Conservation (phyloP, 2,113 vertebrate species). For the Actinemys pallida region DNA sequence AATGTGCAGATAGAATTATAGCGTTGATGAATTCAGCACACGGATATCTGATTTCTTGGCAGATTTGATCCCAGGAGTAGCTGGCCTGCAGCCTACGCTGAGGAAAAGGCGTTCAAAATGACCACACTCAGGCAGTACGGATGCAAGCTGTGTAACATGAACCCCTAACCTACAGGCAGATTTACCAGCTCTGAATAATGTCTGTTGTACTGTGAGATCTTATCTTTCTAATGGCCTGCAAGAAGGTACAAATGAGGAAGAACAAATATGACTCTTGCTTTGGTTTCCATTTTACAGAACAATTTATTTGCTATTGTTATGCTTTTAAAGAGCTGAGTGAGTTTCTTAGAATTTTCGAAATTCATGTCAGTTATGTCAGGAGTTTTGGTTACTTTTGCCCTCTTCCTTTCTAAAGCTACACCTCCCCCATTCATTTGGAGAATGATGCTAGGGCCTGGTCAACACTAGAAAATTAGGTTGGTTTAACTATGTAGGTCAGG, state of each 20-base stretch:
- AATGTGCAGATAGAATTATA: slow-evolving; percentile 47
- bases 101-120: slow-evolving; percentile 58
- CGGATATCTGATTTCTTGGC: slow-evolving; percentile 72
- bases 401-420: not conserved
- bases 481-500: not conserved
- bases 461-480: not conserved
- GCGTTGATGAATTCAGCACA: slow-evolving; percentile 55
- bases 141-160: slow-evolving; percentile 44
- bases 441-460: not conserved
- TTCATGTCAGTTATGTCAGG: not conserved
- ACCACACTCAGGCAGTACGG: slow-evolving; percentile 34
- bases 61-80: slow-evolving; percentile 49
- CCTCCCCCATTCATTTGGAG: not conserved
- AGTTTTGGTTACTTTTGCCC: not conserved
- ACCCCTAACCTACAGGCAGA: slow-evolving; percentile 60
- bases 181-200: slow-evolving; percentile 74
- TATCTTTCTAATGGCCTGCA: slow-evolving; percentile 65
- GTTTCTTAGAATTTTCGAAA: slow-evolving; percentile 1
- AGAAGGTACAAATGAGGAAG: slow-evolving; percentile 51
- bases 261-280: slow-evolving; percentile 55
- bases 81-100: slow-evolving; percentile 59
- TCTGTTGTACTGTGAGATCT: slow-evolving; percentile 65
- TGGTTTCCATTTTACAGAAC: slow-evolving; percentile 27
- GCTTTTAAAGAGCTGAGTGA: not conserved
- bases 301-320: not conserved